Conservation (phyloP, 2,797 vertebrate species). For the Microcaecilia unicolor region DNA sequence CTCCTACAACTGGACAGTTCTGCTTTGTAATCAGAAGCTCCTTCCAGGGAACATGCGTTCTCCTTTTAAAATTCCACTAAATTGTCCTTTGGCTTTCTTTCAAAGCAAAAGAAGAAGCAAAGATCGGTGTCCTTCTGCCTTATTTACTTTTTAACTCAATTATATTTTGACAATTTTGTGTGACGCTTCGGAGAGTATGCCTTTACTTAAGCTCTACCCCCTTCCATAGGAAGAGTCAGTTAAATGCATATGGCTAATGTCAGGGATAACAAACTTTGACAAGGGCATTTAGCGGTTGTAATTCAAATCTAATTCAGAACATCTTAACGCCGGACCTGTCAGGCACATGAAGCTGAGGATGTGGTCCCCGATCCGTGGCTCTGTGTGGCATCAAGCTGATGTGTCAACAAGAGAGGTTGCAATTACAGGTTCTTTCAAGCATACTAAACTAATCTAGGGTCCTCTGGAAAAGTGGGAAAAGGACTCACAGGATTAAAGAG, state of each 20-base stretch:
- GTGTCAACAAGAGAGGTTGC: constrained; percentile 83
- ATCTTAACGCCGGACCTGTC: constrained; percentile 98
- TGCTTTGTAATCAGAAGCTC: constrained; percentile 17
- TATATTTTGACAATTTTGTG: constrained; percentile 84
- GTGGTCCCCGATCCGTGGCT: constrained; percentile 68
- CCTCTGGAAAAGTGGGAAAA: constrained; percentile 59
- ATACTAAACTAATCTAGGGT: constrained; percentile 77
- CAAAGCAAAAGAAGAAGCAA: constrained; percentile 48
- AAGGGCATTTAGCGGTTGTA: constrained; percentile 99
- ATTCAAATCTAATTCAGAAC: constrained; percentile 99
- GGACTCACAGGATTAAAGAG: constrained; percentile 36
- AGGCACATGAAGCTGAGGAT: constrained; percentile 76
- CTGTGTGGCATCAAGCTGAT: constrained; percentile 83
- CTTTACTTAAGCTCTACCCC: constrained; percentile 83
- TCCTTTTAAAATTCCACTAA: constrained; percentile 39
- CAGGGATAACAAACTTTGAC: constrained; percentile 93
- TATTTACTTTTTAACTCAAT: constrained; percentile 80
- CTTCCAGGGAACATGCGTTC: constrained; percentile 24
- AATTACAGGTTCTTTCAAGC: constrained; percentile 78
- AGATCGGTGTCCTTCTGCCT: constrained; percentile 71
- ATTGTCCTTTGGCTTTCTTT: constrained; percentile 63
- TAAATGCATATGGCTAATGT: constrained; percentile 83
- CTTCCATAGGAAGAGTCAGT: constrained; percentile 71
- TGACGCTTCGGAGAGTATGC: constrained; percentile 76
- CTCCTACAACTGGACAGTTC: constrained; percentile 19